Evolutionary conservation across 2,888 invertebrate genomes (phyloP).

Genomic region (Drosophila infuscata): DNA sequence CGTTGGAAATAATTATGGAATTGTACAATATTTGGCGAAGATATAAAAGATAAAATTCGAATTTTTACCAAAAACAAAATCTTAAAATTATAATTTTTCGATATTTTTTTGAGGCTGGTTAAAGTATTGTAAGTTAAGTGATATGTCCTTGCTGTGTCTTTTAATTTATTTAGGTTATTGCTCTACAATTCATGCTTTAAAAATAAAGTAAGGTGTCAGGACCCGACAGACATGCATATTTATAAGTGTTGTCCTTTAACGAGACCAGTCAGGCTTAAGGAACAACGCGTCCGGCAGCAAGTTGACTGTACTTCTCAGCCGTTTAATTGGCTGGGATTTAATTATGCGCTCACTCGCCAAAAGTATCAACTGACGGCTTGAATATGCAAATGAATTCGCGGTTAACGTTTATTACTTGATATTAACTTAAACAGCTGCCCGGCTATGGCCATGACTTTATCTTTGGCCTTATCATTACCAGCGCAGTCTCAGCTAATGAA

Average conservation of each 20-base stretch:
- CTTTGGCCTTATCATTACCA: slow-evolving; percentile 20
- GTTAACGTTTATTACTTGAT: slow-evolving; percentile 62
- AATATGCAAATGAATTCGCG: slow-evolving; percentile 65
- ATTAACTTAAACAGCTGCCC: slow-evolving; percentile 50
- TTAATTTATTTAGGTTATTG: neutral
- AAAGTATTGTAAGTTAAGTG: neutral
- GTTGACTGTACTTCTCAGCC: slow-evolving; percentile 50
- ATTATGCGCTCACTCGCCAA: slow-evolving; percentile 61
- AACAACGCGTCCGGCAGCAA: slow-evolving; percentile 18
- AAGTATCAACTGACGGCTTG: slow-evolving; percentile 35
- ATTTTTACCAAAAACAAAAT: neutral
- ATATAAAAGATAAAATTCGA: neutral
- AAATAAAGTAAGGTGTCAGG: slow-evolving; percentile 18
- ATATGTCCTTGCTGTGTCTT: neutral
- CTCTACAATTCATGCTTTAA: slow-evolving; percentile 16
- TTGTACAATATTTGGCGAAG: neutral
- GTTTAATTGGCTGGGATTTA: slow-evolving; percentile 72
- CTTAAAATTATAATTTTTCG: neutral
- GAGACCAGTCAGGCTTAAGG: slow-evolving; percentile 23
- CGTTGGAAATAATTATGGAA: neutral
- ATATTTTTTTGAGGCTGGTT: neutral
- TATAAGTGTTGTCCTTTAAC: slow-evolving; percentile 17
- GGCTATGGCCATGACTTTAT: slow-evolving; percentile 33
- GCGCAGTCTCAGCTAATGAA: slow-evolving; percentile 47
- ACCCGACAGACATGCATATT: slow-evolving; percentile 21